phyloP scores from a whole-genome alignment of 2,113 vertebrate species.

The Syngnathus scovelli region DNA sequence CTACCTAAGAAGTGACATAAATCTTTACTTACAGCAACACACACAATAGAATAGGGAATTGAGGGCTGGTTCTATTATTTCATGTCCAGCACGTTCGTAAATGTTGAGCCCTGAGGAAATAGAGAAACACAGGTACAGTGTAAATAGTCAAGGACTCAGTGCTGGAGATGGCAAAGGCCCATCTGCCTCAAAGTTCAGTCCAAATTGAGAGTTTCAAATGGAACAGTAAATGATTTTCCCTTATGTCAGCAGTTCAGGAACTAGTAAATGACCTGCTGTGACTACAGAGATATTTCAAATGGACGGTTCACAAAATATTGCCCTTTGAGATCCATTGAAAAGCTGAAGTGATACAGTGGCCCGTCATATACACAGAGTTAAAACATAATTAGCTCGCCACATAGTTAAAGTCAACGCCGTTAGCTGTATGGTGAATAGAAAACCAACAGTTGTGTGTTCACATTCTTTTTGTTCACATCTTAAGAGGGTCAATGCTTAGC shows the following conservation, averaged over 20 bases:
- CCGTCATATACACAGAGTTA: conserved; percentile 49
- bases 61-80: conserved; percentile 43
- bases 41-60: conserved; percentile 43
- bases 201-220: conserved; percentile 1
- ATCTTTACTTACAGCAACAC: conserved; percentile 43
- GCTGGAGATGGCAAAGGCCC: conserved; percentile 20
- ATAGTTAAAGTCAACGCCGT: conserved; percentile 2
- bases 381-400: conserved; percentile 20
- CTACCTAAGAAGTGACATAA: conserved; percentile 41
- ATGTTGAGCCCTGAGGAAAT: conserved; percentile 65
- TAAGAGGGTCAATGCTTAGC: conserved; percentile 55
- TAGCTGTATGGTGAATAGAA: conserved; percentile 28
- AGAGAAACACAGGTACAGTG: conserved; percentile 43
- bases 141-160: conserved; percentile 42
- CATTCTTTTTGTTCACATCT: conserved; percentile 58
- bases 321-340: conserved; percentile 55
- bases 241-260: conserved; percentile 13
- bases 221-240: conserved; percentile 5
- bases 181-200: conserved; percentile 15
- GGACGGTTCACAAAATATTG: conserved; percentile 51
- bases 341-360: conserved; percentile 40
- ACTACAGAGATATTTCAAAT: conserved; percentile 31
- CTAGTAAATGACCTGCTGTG: conserved; percentile 29
- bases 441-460: conserved; percentile 41
- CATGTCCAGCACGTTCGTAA: conserved; percentile 41